A percentile compares a stretch with the other conserved stretches of the same genome.
These are phyloP conservation scores for Drosophila longiperda DNA, from an alignment of 2,888 invertebrate genomes.

Conservation along the genomic window DNA sequence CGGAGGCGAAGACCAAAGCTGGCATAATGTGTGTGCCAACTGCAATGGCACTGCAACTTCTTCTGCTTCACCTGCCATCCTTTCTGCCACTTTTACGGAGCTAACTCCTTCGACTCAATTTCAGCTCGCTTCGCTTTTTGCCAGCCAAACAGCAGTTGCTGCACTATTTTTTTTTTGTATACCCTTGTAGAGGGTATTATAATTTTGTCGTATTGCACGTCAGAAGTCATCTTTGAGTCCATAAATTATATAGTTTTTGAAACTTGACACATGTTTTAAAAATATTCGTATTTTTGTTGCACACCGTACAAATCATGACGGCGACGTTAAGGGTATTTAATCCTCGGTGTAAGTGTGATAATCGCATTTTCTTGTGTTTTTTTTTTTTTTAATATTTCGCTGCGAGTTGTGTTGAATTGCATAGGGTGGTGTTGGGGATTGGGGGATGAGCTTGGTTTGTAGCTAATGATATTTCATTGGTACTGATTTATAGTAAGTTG, in stretches of 20 bases:
- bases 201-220: neutral
- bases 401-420: neutral
- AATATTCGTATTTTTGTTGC: neutral
- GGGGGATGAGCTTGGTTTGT: constrained; percentile 35
- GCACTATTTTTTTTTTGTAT: constrained; percentile 13
- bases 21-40: constrained; percentile 32
- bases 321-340: neutral
- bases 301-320: neutral
- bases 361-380: neutral
- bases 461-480: constrained; percentile 77
- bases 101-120: constrained; percentile 8
- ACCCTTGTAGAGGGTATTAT: neutral
- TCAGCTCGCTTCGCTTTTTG: constrained; percentile 28
- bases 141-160: constrained; percentile 31
- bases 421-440: neutral
- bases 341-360: neutral
- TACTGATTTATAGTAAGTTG: constrained; percentile 71
- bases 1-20: constrained; percentile 30
- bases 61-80: neutral
- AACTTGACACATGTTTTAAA: neutral
- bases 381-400: neutral
- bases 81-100: neutral
- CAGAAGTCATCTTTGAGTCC: neutral
- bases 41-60: constrained; percentile 3
- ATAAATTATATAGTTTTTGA: neutral